Base-by-base conservation (phyloP, 2,888 invertebrate genomes). In the Sinohyriopsis cumingii region DNA sequence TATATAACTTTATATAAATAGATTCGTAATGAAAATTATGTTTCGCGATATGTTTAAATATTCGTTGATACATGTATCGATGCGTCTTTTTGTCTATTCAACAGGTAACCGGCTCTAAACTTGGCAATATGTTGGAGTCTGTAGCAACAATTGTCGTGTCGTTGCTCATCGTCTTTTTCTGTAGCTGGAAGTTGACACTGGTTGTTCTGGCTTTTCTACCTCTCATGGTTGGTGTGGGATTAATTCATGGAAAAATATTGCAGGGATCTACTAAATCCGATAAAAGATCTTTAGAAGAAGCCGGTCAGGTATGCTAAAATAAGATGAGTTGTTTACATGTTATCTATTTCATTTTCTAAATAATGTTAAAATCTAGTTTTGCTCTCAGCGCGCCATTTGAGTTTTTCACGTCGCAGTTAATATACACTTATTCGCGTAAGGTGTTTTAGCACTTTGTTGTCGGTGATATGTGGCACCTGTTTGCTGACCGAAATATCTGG, bases 221-320 rank as follows among this genome's bases (percentile, higher is more conserved):
- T 4, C 76, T 91, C 22, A 86, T 91, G 66, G 80, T 90, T 53
- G 63, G 87, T 4, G 88, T 88, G 20, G 90, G 90, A 24, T 76
- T 86, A 20, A 68, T 86, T 5, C 84, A 87, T 65, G 73, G 75
- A 53, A 73, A 76, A 64, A 71, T 82, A 12, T 28, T 80, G 9
- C 71, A 73, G 7, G 84, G 84, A n/a, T 80, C 82, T 28, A 75
- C 80, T 28, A 79, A 76, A 63, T 72, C 88, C 67, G 91, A 92
- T 81, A 89, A 90, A 12, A 87, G 84, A 57, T 84, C 90, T 5
- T 87, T 91, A 87, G 91, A 91, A 73, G 90, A 91, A 72, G 92
- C 92, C 55, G 92, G 92, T 66, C 91, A 91, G 84, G 92, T 92
- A 83, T 77, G 70, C 1, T n/a, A 63, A n/a, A 22, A n/a, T 25